Percentiles rank a stretch among this genome's conserved stretches.
Conservation (phyloP, 37 sponge, comb jelly and placozoan genomes). For the Spongilla lacustris region DNA sequence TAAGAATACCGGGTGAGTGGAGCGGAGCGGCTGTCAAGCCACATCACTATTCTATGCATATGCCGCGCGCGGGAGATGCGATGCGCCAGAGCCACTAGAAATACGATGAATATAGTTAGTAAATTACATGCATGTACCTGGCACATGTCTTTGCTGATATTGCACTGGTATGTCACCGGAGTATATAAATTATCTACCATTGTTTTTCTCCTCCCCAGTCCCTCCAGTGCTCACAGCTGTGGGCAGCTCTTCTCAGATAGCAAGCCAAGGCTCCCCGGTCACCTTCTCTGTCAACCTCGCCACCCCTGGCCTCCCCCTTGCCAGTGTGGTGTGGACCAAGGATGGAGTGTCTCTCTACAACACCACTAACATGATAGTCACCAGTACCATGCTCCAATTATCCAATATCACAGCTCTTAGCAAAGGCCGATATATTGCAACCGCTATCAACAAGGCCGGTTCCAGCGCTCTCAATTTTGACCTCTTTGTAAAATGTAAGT, state of each 20-base stretch:
- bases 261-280: neutral
- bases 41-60: too few relatives aligned
- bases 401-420: neutral
- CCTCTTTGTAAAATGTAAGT: neutral
- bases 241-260: neutral
- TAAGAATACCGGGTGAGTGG: neutral
- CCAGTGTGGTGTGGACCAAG: neutral
- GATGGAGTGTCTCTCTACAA: neutral
- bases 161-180: too few relatives aligned
- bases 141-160: too few relatives aligned
- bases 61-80: too few relatives aligned
- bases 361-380: neutral
- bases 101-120: too few relatives aligned
- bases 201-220: neutral
- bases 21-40: too few relatives aligned
- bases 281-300: neutral
- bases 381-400: neutral
- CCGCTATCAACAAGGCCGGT: neutral
- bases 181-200: too few relatives aligned
- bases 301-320: neutral
- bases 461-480: neutral
- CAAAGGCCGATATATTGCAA: neutral
- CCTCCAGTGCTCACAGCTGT: neutral
- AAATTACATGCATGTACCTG: too few relatives aligned
- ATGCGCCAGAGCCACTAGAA: too few relatives aligned